Evolutionary conservation across 2,888 invertebrate species (phyloP), one percentile per base, ranked within the genome.

Genomic region (Achlya flavicornis): DNA sequence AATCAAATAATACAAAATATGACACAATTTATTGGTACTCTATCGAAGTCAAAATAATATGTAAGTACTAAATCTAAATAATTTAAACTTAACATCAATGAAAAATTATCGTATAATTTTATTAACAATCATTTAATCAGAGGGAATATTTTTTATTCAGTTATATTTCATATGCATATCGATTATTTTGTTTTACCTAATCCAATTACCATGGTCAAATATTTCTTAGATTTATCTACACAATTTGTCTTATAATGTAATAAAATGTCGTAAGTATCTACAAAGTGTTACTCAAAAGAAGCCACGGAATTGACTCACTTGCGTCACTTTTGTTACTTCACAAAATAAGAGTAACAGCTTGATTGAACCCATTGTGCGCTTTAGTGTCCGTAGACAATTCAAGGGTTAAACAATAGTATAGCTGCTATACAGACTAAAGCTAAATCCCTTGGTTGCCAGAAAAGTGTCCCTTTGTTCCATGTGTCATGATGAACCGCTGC

Each of bases 401-500:
- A 90, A 63, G 81, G 86, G 48, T 85, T 78, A 73, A 83, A 87
- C 62, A 87, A 76, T 64, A 88, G 66, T 61, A 92, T 74, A 61
- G 79, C 75, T 62, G 84, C 70, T 16, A 89, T 68, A 41, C 79
- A 82, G 68, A 89, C 67, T 71, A 91, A 69, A 65, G 80, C 84
- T 62, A 88, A 77, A 66, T 84, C 82, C 62, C 81, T 80, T 8
- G 87, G 81, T 66, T 87, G 86, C 89, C 91, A 92, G 76, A 88
- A 92, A 35, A 89, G 78, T 32, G 87, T 81, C 66, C 93, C 94
- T 76, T 93, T 91, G 78, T 95, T 95, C 94, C 95, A 94, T 12
- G 95, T 95, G 78, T 95, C 95, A 74, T 95, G 95, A 73, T 95
- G 95, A 61, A 95, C 95, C 1, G 95, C 95, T 3, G 95, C 95